Conservation (phyloP, 2,113 vertebrate species). For the Platycercus adscitus region DNA sequence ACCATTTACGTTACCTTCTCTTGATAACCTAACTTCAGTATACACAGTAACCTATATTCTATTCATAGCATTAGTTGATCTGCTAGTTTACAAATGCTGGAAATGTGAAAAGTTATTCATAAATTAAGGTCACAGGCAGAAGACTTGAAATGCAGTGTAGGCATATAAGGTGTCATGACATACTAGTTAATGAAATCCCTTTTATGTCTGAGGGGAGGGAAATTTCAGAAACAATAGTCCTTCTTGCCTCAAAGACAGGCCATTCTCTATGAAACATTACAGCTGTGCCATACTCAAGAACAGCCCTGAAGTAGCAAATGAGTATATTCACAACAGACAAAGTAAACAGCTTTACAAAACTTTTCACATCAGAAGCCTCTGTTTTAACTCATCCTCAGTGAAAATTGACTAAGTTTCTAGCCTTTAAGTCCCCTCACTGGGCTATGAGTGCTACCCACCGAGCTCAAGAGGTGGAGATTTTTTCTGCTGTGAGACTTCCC, state of each 20-base stretch:
- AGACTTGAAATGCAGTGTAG: neutral
- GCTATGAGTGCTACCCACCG: neutral
- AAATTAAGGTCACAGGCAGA: neutral
- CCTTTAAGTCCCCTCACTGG: neutral
- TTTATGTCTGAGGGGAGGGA: neutral
- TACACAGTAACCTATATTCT: neutral
- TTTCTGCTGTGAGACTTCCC: neutral
- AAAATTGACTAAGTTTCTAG: neutral
- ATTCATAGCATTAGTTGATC: neutral
- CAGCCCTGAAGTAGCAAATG: neutral
- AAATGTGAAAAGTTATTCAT: neutral
- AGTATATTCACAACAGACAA: constrained; percentile 18
- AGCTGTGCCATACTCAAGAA: neutral
- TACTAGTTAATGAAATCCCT: neutral
- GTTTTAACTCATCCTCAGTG: neutral
- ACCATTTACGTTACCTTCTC: neutral
- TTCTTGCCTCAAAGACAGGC: neutral
- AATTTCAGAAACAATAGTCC: constrained; percentile 7
- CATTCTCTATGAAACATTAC: neutral
- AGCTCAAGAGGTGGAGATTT: neutral
- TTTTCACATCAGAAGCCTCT: neutral
- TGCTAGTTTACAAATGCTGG: neutral
- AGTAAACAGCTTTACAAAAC: neutral
- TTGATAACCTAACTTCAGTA: neutral
- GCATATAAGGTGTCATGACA: neutral